Evolutionary conservation across 2,888 invertebrate genomes (phyloP), one percentile per base, ranked within the genome.

Genomic region (Sphaerophoria taeniata): DNA sequence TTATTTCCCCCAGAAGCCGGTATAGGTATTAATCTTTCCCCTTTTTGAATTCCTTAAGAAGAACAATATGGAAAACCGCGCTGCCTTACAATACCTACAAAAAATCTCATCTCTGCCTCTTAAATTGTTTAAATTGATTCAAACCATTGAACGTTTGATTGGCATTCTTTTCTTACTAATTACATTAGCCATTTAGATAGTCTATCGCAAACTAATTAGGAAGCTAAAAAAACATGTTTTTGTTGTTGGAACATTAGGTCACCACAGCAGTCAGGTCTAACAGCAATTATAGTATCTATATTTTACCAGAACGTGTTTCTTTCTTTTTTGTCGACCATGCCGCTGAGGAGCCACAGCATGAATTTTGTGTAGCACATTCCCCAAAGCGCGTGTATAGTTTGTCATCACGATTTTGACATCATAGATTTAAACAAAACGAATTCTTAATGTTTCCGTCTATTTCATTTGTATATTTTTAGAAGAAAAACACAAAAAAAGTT

Each of bases 401-500:
- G 70, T 81, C 70, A 56, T 76, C 67, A 39, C 31, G 60, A 31
- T 56, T 78, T 77, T 78, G 77, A 69, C 73, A 76, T 72, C 72
- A 77, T 72, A 55, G 24, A 78, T 9, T 36, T 33, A 56, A 16
- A 53, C 51, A 58, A 61, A 16, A 60, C 51, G 39, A 67, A 39
- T 39, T 39, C 39, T 7, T 6, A 78, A 49, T 56, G 63, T 56
- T 72, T 77, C 60, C 55, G 45, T 53, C 47, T 43, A 34, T 63
- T 49, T 24, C 24, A 24, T 2, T 65, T 34, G 65, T 72, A 49
- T 73, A 83, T 63, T 83, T 78, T 73, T 73, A 83, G 78, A 73
- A 77, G 9, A 49, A 47, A 43, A 4, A 24, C 24, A 24, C 24
- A 24, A 70, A 43, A 76, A 60, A 76, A 72, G 45, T 9, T 67